Conservation (phyloP, 2,888 invertebrate genomes). For the Phragmatobia fuliginosa region DNA sequence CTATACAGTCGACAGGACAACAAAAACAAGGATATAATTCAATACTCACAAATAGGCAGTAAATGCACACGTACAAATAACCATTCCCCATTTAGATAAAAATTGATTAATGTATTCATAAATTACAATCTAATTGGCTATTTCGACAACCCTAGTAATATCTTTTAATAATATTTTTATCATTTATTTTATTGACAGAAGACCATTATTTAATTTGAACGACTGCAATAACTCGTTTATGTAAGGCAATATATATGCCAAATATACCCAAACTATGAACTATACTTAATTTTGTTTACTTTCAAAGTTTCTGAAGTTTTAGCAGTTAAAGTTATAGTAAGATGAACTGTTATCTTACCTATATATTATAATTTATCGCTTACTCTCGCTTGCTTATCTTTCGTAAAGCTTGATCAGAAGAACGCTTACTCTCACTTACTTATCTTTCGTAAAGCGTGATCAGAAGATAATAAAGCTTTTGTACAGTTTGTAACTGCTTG, state of each 20-base stretch:
- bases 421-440: too few relatives aligned
- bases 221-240: conserved; percentile 47
- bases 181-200: conserved; percentile 48
- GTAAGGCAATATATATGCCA: conserved; percentile 27
- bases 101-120: conserved; percentile 37
- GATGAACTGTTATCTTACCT: neutral
- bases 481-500: neutral
- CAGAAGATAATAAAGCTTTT: neutral
- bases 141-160: conserved; percentile 32
- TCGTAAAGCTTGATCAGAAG: too few relatives aligned
- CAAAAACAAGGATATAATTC: conserved; percentile 23
- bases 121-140: conserved; percentile 25
- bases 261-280: conserved; percentile 4
- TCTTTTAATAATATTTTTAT: conserved; percentile 42
- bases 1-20: neutral
- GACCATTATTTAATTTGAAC: conserved; percentile 44
- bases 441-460: neutral
- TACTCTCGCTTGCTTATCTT: too few relatives aligned
- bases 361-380: too few relatives aligned
- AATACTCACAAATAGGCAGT: conserved; percentile 10
- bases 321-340: neutral
- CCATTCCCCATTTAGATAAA: conserved; percentile 34
- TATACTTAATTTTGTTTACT: conserved; percentile 1
- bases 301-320: neutral
- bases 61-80: conserved; percentile 20